Evolutionary conservation across 2,113 vertebrate genomes (phyloP).

Genomic region (Dasypus novemcinctus): DNA sequence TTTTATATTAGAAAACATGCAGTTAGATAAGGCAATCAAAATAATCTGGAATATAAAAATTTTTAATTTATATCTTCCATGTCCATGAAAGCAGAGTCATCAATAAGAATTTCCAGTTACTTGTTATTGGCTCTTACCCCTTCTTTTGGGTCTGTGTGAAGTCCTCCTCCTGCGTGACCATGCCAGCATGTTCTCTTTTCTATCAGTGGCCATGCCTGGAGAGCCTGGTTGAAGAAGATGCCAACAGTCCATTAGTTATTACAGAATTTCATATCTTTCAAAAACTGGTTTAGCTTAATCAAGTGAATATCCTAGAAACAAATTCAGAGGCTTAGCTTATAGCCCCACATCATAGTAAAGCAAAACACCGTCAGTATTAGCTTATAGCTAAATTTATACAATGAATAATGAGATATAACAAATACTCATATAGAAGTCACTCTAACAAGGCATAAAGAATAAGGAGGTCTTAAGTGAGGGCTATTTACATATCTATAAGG

Average conservation of each 20-base stretch:
- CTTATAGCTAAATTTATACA: constrained; percentile 23
- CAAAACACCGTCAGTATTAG: constrained; percentile 20
- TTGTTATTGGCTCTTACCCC: constrained; percentile 87
- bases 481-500: background rate
- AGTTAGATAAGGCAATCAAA: background rate
- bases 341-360: background rate
- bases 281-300: constrained; percentile 28
- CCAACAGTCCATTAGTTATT: constrained; percentile 56
- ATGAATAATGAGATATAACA: constrained; percentile 43
- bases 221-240: constrained; percentile 82
- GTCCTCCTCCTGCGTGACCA: constrained; percentile 92
- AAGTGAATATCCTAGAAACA: constrained; percentile 24
- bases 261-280: constrained; percentile 39
- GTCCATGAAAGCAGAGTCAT: background rate
- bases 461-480: background rate
- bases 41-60: constrained; percentile 17
- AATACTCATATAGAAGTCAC: constrained; percentile 28
- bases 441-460: background rate
- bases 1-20: constrained; percentile 32
- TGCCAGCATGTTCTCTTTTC: constrained; percentile 96
- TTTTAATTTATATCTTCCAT: background rate
- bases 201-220: constrained; percentile 83
- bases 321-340: constrained; percentile 6
- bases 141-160: constrained; percentile 95
- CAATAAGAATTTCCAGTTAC: constrained; percentile 28